A percentile compares a stretch with the other conserved stretches of the same genome.
Evolutionary conservation across 2,888 invertebrate species (phyloP).

Genomic region (Eutolmus rufibarbis): DNA sequence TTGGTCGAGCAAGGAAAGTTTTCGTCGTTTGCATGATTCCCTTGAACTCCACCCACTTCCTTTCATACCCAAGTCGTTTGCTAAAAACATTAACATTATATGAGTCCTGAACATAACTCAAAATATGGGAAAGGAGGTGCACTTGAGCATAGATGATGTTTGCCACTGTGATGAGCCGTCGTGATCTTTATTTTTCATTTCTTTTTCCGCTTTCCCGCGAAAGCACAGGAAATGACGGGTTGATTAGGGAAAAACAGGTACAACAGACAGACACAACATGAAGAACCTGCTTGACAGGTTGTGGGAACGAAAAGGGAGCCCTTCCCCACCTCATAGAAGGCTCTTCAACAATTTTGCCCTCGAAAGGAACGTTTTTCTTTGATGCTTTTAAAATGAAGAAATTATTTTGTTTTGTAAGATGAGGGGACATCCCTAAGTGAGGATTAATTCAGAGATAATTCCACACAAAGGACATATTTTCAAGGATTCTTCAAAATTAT

Average conservation of each 20-base stretch:
- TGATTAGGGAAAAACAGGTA: not conserved
- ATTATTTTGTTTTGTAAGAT: not conserved
- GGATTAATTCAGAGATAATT: not conserved
- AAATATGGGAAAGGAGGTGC: not conserved
- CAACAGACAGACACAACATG: not conserved
- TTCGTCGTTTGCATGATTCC: not conserved
- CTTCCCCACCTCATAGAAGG: not conserved
- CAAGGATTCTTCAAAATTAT: not conserved
- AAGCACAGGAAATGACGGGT: not conserved
- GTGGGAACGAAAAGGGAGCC: not conserved
- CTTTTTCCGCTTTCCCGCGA: not conserved
- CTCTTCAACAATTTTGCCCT: not conserved
- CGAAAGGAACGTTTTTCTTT: not conserved
- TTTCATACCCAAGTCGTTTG: not conserved
- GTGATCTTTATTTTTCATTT: not conserved
- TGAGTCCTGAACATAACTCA: not conserved
- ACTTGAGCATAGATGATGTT: not conserved
- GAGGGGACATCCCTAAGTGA: not conserved
- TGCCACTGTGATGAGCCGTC: not conserved
- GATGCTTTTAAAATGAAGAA: not conserved
- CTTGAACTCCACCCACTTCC: not conserved
- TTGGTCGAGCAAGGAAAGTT: not conserved
- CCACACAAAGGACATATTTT: not conserved
- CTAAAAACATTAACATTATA: not conserved
- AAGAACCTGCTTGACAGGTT: not conserved